Evolutionary conservation across 2,113 vertebrate genomes (phyloP).

Genomic region (Macroglossus sobrinus): DNA sequence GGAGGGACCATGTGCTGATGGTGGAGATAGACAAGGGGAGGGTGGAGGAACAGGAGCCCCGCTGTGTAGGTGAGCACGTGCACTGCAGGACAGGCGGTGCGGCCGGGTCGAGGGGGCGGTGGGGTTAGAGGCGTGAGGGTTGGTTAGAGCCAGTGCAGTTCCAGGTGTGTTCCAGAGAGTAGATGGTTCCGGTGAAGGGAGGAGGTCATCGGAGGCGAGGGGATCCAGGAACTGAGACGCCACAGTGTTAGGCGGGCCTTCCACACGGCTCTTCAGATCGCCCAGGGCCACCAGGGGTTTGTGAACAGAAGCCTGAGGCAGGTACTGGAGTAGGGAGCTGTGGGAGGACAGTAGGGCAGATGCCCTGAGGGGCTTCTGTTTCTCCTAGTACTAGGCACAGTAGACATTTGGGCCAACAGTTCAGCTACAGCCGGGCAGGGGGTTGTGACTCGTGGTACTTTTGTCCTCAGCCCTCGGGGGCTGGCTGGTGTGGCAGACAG

Average conservation of each 20-base stretch:
- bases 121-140: background rate
- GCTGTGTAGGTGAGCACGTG: background rate
- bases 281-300: background rate
- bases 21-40: background rate
- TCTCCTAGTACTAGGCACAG: no score
- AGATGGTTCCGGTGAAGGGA: background rate
- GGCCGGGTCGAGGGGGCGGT: accelerated
- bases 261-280: background rate
- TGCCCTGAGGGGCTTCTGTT: background rate
- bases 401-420: background rate
- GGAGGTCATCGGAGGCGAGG: background rate
- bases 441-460: background rate
- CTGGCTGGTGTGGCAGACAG: background rate
- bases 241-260: background rate
- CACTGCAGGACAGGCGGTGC: background rate
- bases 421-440: background rate
- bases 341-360: background rate
- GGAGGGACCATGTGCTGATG: background rate
- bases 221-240: background rate
- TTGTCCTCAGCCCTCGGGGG: background rate
- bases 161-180: background rate
- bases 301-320: background rate
- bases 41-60: background rate
- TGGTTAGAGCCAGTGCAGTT: background rate
- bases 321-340: background rate